These are phyloP conservation scores for Epizoanthus rinbou DNA, from an alignment of 92 coral and sea anemone genomes.

Conservation along the genomic window DNA sequence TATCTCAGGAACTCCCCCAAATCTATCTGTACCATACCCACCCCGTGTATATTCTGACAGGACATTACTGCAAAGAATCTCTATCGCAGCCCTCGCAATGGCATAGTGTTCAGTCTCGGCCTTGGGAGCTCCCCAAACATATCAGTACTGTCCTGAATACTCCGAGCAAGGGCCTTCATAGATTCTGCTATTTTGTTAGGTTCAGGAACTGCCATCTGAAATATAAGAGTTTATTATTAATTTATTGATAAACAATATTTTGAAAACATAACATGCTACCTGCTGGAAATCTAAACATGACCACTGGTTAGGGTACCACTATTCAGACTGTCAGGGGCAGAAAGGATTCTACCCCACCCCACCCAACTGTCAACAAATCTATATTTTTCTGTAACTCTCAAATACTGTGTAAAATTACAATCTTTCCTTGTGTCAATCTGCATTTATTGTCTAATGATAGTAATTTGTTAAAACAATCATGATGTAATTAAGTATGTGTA, in stretches of 20 bases:
- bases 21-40: neutral
- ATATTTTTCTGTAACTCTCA: too few relatives aligned
- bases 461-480: too few relatives aligned
- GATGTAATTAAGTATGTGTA: neutral
- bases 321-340: neutral
- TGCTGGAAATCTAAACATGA: too few relatives aligned
- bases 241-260: neutral
- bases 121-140: slow-evolving; percentile 97
- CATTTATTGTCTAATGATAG: too few relatives aligned
- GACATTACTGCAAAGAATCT: neutral
- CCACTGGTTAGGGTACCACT: neutral
- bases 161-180: slow-evolving; percentile 92
- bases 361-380: too few relatives aligned
- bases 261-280: neutral
- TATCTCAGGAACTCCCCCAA: slow-evolving; percentile 47
- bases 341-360: too few relatives aligned
- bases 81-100: slow-evolving; percentile 26
- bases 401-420: too few relatives aligned
- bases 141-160: slow-evolving; percentile 82
- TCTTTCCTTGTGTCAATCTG: too few relatives aligned
- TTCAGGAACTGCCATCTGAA: slow-evolving; percentile 74
- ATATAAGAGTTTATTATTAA: neutral
- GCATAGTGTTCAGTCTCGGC: slow-evolving; percentile 74
- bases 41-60: neutral
- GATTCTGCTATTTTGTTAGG: slow-evolving; percentile 93